phyloP scores from a whole-genome alignment of 2,113 vertebrate species.

The Puntigrus tetrazona region DNA sequence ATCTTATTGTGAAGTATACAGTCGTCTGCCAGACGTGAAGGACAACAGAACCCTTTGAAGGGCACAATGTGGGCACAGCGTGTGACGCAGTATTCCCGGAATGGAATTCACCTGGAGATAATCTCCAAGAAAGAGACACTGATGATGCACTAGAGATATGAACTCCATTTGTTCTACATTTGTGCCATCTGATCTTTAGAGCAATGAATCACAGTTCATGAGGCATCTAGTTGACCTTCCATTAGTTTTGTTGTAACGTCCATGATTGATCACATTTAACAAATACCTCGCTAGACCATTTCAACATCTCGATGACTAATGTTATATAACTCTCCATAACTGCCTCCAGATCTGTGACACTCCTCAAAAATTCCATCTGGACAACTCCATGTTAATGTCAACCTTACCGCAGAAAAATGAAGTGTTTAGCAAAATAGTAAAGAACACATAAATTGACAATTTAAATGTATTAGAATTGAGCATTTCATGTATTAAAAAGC shows the following conservation, averaged over 20 bases:
- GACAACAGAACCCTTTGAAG: background rate
- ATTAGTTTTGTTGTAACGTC: background rate
- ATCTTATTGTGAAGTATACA: background rate
- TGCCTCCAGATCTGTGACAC: conserved; percentile 17
- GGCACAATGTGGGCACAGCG: background rate
- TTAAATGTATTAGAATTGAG: too few relatives aligned
- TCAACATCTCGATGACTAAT: conserved; percentile 24
- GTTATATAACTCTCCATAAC: conserved; percentile 28
- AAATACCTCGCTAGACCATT: background rate
- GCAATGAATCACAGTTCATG: background rate
- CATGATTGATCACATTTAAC: conserved; percentile 20
- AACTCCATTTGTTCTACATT: background rate
- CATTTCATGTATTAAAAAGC: background rate
- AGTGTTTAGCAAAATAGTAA: background rate
- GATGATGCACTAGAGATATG: background rate
- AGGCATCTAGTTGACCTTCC: background rate
- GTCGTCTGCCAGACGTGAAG: background rate
- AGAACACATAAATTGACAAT: background rate
- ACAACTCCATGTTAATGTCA: background rate
- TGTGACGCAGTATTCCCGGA: background rate
- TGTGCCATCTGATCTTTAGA: background rate
- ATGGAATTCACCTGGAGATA: background rate
- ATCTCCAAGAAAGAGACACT: background rate
- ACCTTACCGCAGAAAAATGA: background rate
- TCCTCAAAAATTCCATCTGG: background rate